phyloP scores from a whole-genome alignment of 2,113 vertebrate genomes.

The Emberiza fucata region DNA sequence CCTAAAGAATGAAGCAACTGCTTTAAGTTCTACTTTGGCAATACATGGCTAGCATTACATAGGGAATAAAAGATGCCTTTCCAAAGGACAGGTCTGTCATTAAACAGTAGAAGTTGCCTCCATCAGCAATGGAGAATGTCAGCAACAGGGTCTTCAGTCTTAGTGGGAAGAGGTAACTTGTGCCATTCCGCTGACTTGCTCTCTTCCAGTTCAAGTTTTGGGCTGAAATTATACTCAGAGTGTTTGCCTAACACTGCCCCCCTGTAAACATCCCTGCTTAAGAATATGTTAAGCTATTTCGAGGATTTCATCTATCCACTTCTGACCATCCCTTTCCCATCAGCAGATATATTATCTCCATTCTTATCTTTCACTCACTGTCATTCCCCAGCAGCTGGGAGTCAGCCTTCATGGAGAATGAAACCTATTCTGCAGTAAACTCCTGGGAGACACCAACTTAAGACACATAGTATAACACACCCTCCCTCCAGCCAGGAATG shows the following conservation, averaged over 20 bases:
- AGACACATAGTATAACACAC: not conserved
- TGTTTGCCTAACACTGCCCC: not conserved
- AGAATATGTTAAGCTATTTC: not conserved
- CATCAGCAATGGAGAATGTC: not conserved
- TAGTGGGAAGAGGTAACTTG: not conserved
- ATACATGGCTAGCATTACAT: not conserved
- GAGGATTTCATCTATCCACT: not conserved
- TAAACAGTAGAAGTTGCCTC: not conserved
- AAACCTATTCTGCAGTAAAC: not conserved
- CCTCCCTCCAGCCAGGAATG: not conserved
- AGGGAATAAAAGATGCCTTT: not conserved
- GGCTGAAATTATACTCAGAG: not conserved
- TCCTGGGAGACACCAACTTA: not conserved
- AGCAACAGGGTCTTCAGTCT: not conserved
- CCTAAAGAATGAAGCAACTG: not conserved
- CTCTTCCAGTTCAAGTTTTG: not conserved
- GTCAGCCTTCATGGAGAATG: not conserved
- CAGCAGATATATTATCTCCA: not conserved
- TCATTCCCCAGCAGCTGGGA: constrained; percentile 28
- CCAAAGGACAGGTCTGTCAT: not conserved
- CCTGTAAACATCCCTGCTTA: not conserved
- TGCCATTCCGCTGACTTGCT: not conserved
- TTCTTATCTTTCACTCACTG: constrained; percentile 44
- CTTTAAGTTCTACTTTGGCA: not conserved
- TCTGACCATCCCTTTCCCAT: not conserved